Conservation (phyloP, 2,797 vertebrate genomes). For the Cuculus canorus region DNA sequence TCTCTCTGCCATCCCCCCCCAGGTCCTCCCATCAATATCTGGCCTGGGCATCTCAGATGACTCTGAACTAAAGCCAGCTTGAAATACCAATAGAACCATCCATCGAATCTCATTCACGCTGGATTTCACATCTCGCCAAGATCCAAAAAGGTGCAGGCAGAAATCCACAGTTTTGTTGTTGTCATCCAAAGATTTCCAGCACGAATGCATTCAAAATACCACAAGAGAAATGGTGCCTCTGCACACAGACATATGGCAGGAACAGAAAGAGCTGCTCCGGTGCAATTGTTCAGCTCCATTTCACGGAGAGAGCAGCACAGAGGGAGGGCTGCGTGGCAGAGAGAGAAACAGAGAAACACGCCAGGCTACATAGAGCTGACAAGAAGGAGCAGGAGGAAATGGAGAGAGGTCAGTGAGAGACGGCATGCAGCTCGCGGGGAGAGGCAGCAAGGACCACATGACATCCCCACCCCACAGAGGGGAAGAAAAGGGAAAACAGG, state of each 20-base stretch:
- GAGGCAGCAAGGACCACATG: not conserved
- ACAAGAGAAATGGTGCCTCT: not conserved
- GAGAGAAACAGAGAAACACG: not conserved
- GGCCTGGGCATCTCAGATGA: not conserved
- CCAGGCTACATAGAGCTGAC: not conserved
- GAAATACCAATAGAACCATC: not conserved
- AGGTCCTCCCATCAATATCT: not conserved
- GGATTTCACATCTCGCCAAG: not conserved
- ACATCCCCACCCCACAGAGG: too few species aligned
- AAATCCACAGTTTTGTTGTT: not conserved
- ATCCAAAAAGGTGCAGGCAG: not conserved
- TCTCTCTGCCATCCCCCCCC: too few species aligned
- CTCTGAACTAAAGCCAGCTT: not conserved
- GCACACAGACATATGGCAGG: not conserved
- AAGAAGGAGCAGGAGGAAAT: not conserved
- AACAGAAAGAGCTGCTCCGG: not conserved
- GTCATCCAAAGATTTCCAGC: not conserved
- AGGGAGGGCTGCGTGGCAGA: slow-evolving; percentile 7
- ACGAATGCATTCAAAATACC: not conserved
- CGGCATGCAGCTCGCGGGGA: not conserved
- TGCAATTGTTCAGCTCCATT: slow-evolving; percentile 54
- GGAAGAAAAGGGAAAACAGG: not conserved
- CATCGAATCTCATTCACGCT: not conserved
- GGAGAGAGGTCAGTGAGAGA: not conserved
- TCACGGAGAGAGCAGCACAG: slow-evolving; percentile 37